phyloP scores from a whole-genome alignment of 1,140 invertebrate genomes.

The Pomacea maculata region DNA sequence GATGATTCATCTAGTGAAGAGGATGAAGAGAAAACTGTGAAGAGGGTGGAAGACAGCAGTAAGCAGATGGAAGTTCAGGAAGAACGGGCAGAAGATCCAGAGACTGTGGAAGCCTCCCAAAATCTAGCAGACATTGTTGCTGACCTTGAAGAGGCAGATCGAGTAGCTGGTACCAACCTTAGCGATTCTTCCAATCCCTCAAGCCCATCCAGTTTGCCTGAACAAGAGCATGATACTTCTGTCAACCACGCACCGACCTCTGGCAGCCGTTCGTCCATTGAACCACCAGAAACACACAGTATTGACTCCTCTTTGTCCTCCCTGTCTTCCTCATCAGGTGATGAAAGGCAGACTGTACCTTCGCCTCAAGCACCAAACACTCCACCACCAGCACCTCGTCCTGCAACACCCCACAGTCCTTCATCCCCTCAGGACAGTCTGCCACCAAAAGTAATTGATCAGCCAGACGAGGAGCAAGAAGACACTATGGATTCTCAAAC shows the following conservation, averaged over 20 bases:
- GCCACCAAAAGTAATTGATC: background rate
- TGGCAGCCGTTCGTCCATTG: background rate
- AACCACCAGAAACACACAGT: conserved; percentile 5
- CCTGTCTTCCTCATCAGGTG: conserved; percentile 16
- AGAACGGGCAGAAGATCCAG: conserved; percentile 62
- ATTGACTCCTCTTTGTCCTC: conserved; percentile 9
- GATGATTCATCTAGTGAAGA: conserved; percentile 33
- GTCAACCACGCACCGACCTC: background rate
- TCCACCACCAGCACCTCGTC: conserved; percentile 16
- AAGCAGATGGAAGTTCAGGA: conserved; percentile 50
- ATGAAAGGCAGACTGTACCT: conserved; percentile 12
- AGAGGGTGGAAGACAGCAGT: conserved; percentile 42
- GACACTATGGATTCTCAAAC: conserved; percentile 13
- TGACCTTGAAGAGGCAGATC: conserved; percentile 38
- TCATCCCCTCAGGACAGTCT: conserved; percentile 10
- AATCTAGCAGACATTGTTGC: conserved; percentile 28
- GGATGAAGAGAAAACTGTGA: conserved; percentile 25
- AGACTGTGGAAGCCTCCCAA: conserved; percentile 46
- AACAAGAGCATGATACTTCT: background rate
- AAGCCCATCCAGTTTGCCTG: conserved; percentile 24
- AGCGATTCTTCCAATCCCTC: conserved; percentile 27
- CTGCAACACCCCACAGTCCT: conserved; percentile 18
- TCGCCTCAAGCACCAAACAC: conserved; percentile 5
- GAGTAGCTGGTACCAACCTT: conserved; percentile 32
- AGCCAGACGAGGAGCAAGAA: conserved; percentile 12